Evolutionary conservation across 2,888 invertebrate genomes (phyloP).

Genomic region (Trichopria drosophilae): DNA sequence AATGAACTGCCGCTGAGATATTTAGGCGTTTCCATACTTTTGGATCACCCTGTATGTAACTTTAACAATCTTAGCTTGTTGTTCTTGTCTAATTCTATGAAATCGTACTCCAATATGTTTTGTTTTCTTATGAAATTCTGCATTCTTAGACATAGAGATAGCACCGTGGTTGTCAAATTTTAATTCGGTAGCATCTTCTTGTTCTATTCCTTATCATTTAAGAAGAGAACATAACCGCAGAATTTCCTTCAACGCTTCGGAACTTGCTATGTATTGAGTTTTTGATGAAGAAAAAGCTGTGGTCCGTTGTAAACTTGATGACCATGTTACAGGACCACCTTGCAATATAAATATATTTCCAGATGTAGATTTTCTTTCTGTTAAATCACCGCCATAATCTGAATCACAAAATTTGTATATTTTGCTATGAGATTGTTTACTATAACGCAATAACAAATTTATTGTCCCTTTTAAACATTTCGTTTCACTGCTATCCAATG

Average conservation of each 20-base stretch:
- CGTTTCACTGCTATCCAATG: too few relatives aligned
- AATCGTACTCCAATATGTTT: conserved; percentile 12
- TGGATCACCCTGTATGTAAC: neutral
- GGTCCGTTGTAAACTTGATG: neutral
- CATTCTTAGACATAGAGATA: conserved; percentile 5
- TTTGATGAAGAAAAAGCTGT: conserved; percentile 1
- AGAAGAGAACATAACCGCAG: conserved; percentile 4
- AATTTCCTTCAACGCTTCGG: conserved; percentile 8
- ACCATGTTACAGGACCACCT: too few relatives aligned
- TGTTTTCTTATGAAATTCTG: conserved; percentile 11
- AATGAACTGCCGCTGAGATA: too few relatives aligned
- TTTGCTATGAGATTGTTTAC: too few relatives aligned
- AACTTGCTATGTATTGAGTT: neutral
- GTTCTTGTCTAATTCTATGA: conserved; percentile 10
- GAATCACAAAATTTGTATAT: too few relatives aligned
- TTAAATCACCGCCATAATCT: too few relatives aligned
- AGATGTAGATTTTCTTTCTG: conserved; percentile 1
- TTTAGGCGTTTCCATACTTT: too few relatives aligned
- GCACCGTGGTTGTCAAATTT: conserved; percentile 7
- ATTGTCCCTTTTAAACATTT: too few relatives aligned
- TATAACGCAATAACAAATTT: too few relatives aligned
- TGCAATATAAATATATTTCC: too few relatives aligned
- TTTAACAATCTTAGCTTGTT: conserved; percentile 3
- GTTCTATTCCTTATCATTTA: too few relatives aligned
- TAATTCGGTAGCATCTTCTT: too few relatives aligned